A percentile compares a stretch with the other conserved stretches of the same genome.
Evolutionary conservation across 2,888 invertebrate species (phyloP).

Genomic region (Epicampocera succincta): DNA sequence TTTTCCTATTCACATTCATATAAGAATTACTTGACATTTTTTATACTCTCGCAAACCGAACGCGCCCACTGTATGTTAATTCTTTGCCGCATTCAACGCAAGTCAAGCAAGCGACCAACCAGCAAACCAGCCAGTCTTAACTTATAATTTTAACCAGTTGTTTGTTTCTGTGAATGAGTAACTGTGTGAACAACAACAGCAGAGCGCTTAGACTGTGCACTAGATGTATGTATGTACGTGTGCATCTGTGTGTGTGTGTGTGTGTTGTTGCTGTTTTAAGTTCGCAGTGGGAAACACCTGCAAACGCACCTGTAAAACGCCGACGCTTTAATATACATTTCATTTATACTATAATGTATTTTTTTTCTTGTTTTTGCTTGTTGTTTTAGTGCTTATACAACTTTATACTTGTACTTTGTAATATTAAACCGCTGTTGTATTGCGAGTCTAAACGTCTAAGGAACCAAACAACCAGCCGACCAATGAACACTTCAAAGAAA

Average conservation of each 20-base stretch:
- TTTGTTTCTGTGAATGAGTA: slow-evolving; percentile 50
- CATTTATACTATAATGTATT: slow-evolving; percentile 21
- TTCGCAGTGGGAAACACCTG: slow-evolving; percentile 70
- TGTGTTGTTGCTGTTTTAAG: slow-evolving; percentile 30
- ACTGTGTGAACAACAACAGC: slow-evolving; percentile 40
- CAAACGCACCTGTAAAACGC: slow-evolving; percentile 72
- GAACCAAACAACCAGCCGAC: slow-evolving; percentile 13
- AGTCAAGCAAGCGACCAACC: slow-evolving; percentile 20
- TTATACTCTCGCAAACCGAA: background rate
- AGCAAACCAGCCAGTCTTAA: slow-evolving; percentile 38
- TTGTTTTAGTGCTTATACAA: slow-evolving; percentile 16
- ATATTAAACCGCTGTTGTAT: slow-evolving; percentile 48
- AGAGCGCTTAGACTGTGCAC: background rate
- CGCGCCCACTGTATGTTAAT: slow-evolving; percentile 7
- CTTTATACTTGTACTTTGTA: slow-evolving; percentile 32
- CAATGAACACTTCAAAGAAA: slow-evolving; percentile 28
- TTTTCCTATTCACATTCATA: too few relatives aligned
- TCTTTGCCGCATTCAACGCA: slow-evolving; percentile 34
- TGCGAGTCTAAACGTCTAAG: slow-evolving; percentile 34
- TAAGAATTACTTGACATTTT: background rate
- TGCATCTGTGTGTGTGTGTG: background rate
- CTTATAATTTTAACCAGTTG: slow-evolving; percentile 47
- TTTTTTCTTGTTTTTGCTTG: background rate
- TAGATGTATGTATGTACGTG: background rate
- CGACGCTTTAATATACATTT: slow-evolving; percentile 68